Percentiles rank a stretch among this genome's conserved stretches.
Conservation (phyloP, 2,797 vertebrate species). For the Acrossocheilus wenchowensis region DNA sequence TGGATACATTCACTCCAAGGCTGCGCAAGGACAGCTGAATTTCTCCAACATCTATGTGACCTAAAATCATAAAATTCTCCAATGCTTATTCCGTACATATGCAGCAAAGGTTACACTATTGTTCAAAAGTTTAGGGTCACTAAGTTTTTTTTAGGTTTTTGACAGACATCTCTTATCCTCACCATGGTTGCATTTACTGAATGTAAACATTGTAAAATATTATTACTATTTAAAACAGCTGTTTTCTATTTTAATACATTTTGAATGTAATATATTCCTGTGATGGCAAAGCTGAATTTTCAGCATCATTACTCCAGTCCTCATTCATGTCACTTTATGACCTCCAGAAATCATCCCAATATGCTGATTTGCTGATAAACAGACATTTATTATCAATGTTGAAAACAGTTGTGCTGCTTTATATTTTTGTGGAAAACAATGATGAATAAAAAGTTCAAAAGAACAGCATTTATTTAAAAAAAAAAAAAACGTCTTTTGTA, state of each 20-base stretch:
- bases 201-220: too few species aligned
- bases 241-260: too few species aligned
- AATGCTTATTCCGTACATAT: neutral
- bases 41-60: constrained; percentile 84
- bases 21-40: constrained; percentile 82
- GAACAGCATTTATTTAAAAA: neutral
- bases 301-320: neutral
- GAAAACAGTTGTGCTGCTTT: neutral
- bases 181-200: neutral
- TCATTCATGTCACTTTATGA: neutral
- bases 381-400: neutral
- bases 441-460: neutral
- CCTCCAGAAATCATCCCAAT: neutral
- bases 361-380: neutral
- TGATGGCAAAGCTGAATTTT: neutral
- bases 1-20: constrained; percentile 80
- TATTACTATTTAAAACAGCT: too few species aligned
- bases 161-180: neutral
- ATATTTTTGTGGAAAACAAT: too few species aligned
- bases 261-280: neutral
- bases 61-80: constrained; percentile 65
- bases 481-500: neutral
- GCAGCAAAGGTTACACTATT: neutral
- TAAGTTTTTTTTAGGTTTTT: neutral
- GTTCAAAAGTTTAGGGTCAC: neutral